Evolutionary conservation across 1,140 invertebrate species (phyloP).

Genomic region (Philotrypesis tridentata): DNA sequence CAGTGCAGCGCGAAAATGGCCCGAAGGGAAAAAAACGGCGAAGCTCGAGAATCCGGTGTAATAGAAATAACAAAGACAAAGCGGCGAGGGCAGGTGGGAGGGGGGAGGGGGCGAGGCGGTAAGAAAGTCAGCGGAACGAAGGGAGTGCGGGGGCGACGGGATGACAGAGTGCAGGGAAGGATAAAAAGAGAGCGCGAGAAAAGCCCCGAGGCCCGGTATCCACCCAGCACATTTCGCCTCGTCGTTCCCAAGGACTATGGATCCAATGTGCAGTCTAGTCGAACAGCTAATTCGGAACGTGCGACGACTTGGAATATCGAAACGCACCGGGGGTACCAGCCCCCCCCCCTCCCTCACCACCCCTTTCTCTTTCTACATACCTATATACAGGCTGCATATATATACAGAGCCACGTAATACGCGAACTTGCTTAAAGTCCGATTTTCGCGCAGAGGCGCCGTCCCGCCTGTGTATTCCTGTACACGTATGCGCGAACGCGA

Average conservation of each 20-base stretch:
- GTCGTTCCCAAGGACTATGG: constrained; percentile 60
- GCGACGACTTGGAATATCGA: constrained; percentile 67
- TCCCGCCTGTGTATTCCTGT: background rate
- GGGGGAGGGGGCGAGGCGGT: too few species aligned
- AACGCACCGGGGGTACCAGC: constrained; percentile 16
- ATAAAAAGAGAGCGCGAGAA: background rate
- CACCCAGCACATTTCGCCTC: constrained; percentile 60
- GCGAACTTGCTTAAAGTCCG: constrained; percentile 41
- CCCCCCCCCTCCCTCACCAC: background rate
- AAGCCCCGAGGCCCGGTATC: background rate
- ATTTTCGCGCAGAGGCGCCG: background rate
- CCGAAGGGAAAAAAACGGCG: background rate
- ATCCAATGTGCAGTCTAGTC: constrained; percentile 67
- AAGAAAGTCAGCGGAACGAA: too few species aligned
- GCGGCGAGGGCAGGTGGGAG: background rate
- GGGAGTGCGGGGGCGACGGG: background rate
- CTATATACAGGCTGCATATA: constrained; percentile 11
- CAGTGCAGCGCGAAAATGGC: background rate
- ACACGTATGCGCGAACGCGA: too few species aligned
- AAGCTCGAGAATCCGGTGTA: background rate
- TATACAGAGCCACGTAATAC: background rate
- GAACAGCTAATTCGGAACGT: constrained; percentile 72
- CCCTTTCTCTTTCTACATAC: background rate
- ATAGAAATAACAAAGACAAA: constrained; percentile 1
- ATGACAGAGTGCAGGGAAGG: background rate